These are phyloP conservation scores for Engraulis encrasicolus DNA, from an alignment of 2,113 vertebrate species.

Conservation along the genomic window DNA sequence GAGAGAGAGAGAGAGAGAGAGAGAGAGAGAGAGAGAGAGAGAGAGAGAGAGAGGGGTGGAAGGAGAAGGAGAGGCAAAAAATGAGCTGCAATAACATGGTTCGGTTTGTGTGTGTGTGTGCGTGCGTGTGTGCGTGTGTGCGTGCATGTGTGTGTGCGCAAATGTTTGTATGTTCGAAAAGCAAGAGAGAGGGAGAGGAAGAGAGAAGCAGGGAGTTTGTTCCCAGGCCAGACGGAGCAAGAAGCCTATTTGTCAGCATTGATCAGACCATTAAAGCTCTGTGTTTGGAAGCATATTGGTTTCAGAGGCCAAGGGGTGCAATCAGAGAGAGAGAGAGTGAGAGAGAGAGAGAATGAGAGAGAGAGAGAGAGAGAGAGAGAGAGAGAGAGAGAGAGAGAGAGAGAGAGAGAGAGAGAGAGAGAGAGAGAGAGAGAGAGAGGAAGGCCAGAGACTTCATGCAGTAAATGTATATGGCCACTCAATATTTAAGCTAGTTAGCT, in stretches of 20 bases:
- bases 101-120: neutral
- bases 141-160: too few relatives aligned
- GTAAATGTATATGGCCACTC: neutral
- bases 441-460: neutral
- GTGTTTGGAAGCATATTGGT: slow-evolving; percentile 77
- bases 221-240: slow-evolving; percentile 70
- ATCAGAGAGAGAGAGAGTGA: slow-evolving; percentile 59
- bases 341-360: neutral
- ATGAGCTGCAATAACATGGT: neutral
- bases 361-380: slow-evolving; percentile 63
- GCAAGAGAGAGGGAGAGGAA: slow-evolving; percentile 16
- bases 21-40: slow-evolving; percentile 29
- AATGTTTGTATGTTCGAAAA: too few relatives aligned
- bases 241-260: slow-evolving; percentile 81
- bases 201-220: slow-evolving; percentile 55
- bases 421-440: too few relatives aligned
- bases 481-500: neutral
- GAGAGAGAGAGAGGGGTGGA: neutral
- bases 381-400: slow-evolving; percentile 28
- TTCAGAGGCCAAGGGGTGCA: slow-evolving; percentile 77
- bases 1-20: neutral
- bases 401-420: neutral
- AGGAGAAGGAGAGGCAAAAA: neutral
- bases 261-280: slow-evolving; percentile 78
- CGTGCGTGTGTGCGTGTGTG: neutral